phyloP scores from a whole-genome alignment of 1,140 invertebrate species.

The Druon quercuslanigerum region DNA sequence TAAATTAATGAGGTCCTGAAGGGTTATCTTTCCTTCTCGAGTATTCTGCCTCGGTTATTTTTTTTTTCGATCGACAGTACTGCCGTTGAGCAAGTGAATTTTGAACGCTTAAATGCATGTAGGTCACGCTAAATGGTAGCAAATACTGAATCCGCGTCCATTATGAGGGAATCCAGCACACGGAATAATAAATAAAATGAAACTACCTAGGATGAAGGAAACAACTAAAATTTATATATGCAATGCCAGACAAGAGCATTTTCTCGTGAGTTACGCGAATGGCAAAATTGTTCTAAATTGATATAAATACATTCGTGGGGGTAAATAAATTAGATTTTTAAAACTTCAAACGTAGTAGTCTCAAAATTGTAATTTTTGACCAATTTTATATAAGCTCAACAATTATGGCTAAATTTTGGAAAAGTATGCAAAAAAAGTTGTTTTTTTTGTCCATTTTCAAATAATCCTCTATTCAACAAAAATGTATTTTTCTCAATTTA shows the following conservation, averaged over 20 bases:
- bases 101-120: conserved; percentile 11
- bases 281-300: background rate
- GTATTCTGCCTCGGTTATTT: no score
- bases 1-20: no score
- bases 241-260: background rate
- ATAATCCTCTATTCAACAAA: no score
- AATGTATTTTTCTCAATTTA: no score
- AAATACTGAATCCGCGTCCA: background rate
- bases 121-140: background rate
- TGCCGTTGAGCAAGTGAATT: background rate
- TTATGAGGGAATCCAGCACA: background rate
- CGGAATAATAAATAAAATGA: conserved; percentile 23
- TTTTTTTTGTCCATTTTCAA: no score
- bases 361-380: background rate
- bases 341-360: background rate
- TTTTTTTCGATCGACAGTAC: no score
- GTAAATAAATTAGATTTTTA: background rate
- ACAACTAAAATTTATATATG: background rate
- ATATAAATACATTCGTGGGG: background rate
- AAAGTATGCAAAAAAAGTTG: background rate
- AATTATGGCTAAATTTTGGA: background rate
- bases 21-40: no score
- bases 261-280: background rate
- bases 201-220: conserved; percentile 9
- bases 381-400: no score